These are phyloP conservation scores for Euphonia xanthogaster DNA, from an alignment of 2,797 vertebrate genomes.

Conservation along the genomic window DNA sequence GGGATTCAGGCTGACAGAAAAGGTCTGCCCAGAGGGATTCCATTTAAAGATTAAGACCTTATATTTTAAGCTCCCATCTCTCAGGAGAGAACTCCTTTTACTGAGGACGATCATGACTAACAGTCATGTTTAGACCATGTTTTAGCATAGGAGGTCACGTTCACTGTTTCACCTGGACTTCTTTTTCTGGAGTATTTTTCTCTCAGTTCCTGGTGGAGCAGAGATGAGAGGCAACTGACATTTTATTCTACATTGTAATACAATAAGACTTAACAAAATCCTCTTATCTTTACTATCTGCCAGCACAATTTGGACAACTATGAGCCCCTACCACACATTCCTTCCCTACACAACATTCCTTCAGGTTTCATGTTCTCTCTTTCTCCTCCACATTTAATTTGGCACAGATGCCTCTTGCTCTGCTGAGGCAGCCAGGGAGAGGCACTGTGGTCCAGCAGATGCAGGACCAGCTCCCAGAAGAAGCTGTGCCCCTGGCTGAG, in stretches of 20 bases:
- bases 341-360: neutral
- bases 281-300: neutral
- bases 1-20: neutral
- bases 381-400: neutral
- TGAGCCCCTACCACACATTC: neutral
- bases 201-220: neutral
- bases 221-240: neutral
- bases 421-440: neutral
- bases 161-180: neutral
- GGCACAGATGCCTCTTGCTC: neutral
- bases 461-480: rapidly evolving
- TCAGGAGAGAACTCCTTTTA: neutral
- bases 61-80: neutral
- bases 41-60: neutral
- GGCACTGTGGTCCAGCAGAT: neutral
- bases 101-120: neutral
- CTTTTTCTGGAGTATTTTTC: neutral
- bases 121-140: neutral
- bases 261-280: neutral
- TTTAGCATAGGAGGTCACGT: neutral
- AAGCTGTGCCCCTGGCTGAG: neutral
- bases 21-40: neutral
- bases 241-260: neutral
- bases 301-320: neutral
- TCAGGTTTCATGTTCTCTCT: neutral